Conservation (phyloP, 2,888 invertebrate genomes). For the Scaptomyza cyrtandrae region DNA sequence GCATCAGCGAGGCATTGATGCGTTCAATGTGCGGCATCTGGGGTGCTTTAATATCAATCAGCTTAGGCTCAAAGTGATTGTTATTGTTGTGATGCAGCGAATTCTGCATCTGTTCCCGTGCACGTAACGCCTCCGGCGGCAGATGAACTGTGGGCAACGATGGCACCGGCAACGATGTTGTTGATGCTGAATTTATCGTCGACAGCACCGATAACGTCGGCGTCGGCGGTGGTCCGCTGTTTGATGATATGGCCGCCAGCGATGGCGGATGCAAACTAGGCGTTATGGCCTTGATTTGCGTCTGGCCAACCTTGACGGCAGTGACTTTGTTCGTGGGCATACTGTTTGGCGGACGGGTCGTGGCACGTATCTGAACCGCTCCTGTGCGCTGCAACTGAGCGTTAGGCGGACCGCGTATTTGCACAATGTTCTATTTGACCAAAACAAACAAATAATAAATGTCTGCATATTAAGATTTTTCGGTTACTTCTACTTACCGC, state of each 20-base stretch:
- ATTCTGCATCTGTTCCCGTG: slow-evolving; percentile 75
- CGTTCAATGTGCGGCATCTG: slow-evolving; percentile 64
- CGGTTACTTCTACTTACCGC: slow-evolving; percentile 72
- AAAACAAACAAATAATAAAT: background rate
- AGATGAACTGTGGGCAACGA: slow-evolving; percentile 82
- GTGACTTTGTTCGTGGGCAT: slow-evolving; percentile 79
- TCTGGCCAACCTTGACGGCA: slow-evolving; percentile 84
- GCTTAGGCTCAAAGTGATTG: slow-evolving; percentile 72
- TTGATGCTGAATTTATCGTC: slow-evolving; percentile 81
- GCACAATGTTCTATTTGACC: slow-evolving; percentile 81
- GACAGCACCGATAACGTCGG: slow-evolving; percentile 78
- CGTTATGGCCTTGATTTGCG: slow-evolving; percentile 83
- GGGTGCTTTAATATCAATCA: slow-evolving; percentile 69
- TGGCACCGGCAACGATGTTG: slow-evolving; percentile 76
- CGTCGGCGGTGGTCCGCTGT: slow-evolving; percentile 70
- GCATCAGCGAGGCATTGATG: slow-evolving; percentile 66
- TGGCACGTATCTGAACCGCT: slow-evolving; percentile 83
- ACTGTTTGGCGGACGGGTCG: slow-evolving; percentile 71
- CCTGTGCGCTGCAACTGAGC: slow-evolving; percentile 80
- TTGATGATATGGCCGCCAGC: slow-evolving; percentile 81
- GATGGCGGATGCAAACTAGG: slow-evolving; percentile 81
- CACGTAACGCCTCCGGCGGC: slow-evolving; percentile 74
- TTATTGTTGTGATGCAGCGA: slow-evolving; percentile 76
- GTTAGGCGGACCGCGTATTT: slow-evolving; percentile 82
- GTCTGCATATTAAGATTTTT: background rate